phyloP scores from a whole-genome alignment of 2,113 vertebrate genomes.

The Maccullochella peelii region DNA sequence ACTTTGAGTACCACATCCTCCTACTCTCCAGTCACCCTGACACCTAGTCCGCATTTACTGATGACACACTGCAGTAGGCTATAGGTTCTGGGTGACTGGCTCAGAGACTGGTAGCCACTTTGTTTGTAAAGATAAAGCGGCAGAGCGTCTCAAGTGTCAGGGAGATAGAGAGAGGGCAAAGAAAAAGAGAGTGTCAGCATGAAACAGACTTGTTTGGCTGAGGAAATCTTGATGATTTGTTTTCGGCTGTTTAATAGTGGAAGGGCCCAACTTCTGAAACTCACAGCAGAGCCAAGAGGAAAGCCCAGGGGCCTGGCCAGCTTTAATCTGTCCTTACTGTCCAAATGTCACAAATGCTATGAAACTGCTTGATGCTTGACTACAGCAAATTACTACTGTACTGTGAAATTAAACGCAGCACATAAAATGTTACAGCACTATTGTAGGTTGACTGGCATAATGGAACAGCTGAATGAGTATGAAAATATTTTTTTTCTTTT shows the following conservation, averaged over 20 bases:
- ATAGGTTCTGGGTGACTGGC: slow-evolving; percentile 40
- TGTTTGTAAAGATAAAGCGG: slow-evolving; percentile 47
- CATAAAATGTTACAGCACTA: background rate
- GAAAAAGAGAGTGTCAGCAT: slow-evolving; percentile 27
- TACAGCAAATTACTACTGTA: background rate
- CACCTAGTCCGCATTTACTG: slow-evolving; percentile 16
- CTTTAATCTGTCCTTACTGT: slow-evolving; percentile 15
- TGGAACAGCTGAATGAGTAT: background rate
- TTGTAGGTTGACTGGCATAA: background rate
- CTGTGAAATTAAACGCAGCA: background rate
- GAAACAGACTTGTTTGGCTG: slow-evolving; percentile 23
- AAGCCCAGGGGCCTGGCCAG: slow-evolving; percentile 4
- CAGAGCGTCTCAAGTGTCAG: slow-evolving; percentile 25
- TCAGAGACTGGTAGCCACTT: slow-evolving; percentile 40
- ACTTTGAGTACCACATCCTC: slow-evolving; percentile 34
- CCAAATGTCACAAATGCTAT: slow-evolving; percentile 20
- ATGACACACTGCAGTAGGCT: slow-evolving; percentile 33
- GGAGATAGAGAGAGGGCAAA: slow-evolving; percentile 6
- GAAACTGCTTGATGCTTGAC: background rate
- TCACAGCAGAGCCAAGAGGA: background rate
- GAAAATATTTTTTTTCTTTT: background rate
- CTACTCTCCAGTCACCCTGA: slow-evolving; percentile 37
- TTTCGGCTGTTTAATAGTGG: slow-evolving; percentile 21
- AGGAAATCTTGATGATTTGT: slow-evolving; percentile 39
- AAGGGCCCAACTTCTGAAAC: background rate